A percentile compares a stretch with the other conserved stretches of the same genome.
Conservation (phyloP, 1,140 invertebrate genomes). For the Drosophila murphyi region DNA sequence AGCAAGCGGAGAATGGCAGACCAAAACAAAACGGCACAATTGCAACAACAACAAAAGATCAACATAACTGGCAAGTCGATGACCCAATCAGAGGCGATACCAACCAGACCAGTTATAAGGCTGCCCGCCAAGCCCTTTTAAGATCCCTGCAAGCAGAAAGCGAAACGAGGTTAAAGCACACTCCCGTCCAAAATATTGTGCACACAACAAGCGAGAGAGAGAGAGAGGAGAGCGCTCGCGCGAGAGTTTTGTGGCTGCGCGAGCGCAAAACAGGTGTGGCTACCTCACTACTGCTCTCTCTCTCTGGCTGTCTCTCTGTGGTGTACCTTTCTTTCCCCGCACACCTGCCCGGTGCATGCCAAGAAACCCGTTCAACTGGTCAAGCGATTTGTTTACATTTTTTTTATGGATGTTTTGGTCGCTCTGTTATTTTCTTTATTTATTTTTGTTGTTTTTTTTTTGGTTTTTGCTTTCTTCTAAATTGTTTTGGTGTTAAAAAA, state of each 20-base stretch:
- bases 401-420: constrained; percentile 54
- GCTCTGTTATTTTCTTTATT: constrained; percentile 29
- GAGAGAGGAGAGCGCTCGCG: constrained; percentile 2
- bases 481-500: constrained; percentile 49
- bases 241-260: constrained; percentile 46
- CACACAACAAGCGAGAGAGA: background rate
- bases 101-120: constrained; percentile 73
- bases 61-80: constrained; percentile 63
- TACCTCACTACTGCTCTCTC: constrained; percentile 17
- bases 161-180: constrained; percentile 78
- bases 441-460: constrained; percentile 46
- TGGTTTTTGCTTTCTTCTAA: constrained; percentile 57
- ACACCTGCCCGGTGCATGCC: background rate
- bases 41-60: constrained; percentile 14
- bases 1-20: constrained; percentile 32
- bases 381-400: constrained; percentile 78
- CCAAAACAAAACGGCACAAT: constrained; percentile 65
- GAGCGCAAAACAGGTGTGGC: constrained; percentile 75
- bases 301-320: background rate
- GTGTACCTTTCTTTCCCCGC: background rate
- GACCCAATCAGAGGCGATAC: constrained; percentile 58
- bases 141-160: constrained; percentile 50
- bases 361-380: constrained; percentile 69
- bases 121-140: constrained; percentile 45
- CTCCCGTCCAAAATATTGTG: constrained; percentile 29